Evolutionary conservation across 2,888 invertebrate genomes (phyloP), one percentile per base, ranked within the genome.

Genomic region (Pocota personata): DNA sequence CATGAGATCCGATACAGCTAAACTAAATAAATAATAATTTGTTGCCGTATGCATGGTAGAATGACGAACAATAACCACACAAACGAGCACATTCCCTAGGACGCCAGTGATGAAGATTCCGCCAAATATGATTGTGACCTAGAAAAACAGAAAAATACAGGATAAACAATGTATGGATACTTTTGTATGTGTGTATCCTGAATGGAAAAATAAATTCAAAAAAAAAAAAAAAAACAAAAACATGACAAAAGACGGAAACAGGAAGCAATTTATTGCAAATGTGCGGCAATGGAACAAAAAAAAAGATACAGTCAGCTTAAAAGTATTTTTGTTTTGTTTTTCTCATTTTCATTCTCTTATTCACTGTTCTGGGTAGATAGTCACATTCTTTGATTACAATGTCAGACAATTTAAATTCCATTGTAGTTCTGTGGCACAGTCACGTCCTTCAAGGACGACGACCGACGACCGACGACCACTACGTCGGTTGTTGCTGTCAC

Each of bases 11-110:
- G 97, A 97, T 14, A 98, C 93, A 16, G 98, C 97, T 92, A 98
- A 93, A 90, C 96, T 97, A 93, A 98, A 97, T 58, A 98, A 93
- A 91, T 98, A 98, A 91, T 97, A 98, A 91, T 98, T 98, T 0
- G 98, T 98, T 0, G 97, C 96, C 0, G 97, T 97, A 89, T 97
- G 97, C 95, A 98, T 96, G 6, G 95, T 94, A 0, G 95, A 94
- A 90, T 97, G 97, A 35, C 94, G 94, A 7, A 96, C 94, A 67
- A 98, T 97, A 12, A 98, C 97, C 48, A 96, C 94, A 90, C 98
- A 98, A 6, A 98, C 97, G 3, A 95, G 94, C 27, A 96, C 93
- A 90, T 98, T 98, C 2, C 98, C 98, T 57, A 96, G 93, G 37
- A 97, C 94, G 0, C 98, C 98, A 0, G 97, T 96, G 57, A 97